Base-by-base conservation (phyloP, 2,888 invertebrate species). In the Aspidiotus destructor region DNA sequence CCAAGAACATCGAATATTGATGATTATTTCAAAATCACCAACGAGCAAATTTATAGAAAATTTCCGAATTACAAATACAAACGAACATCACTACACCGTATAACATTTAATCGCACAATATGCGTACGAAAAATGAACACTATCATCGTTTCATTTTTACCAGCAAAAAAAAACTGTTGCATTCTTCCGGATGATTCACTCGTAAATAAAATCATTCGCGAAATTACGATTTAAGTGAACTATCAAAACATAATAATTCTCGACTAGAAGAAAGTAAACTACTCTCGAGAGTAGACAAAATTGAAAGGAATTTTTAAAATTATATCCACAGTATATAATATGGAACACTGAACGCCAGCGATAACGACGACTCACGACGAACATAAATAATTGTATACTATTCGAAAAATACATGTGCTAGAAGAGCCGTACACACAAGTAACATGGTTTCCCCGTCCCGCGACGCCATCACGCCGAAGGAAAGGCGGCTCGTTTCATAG, bases 341-440 rank as follows among this genome's bases (percentile, higher is more conserved):
- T 16, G 8, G 52, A 48, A 62, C 40, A 16, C 44, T 2, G 9
- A 40, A 62, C 40, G 3, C 41, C 15, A 28, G 42, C 17, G 7
- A 52, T 13, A 58, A 67, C 67, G 57, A 44, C 65, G 60, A 42
- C 60, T 60, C 58, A 52, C 44, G 10, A 67, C 67, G 58, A 48
- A 10, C 67, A 67, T 52, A 17, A 58, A 67, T 67, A 48, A 48
- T 48, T 11, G 11, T 48, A 48, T 48, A 11, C 48, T 11, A 63
- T 54, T 63, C 63, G 52, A 11, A 62, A 8, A 13, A 57, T 67
- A 67, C 67, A 67, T 67, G 67, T 67, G 67, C 67, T 67, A 42
- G 13, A 17, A 8, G 28, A 17, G 40, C 15, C 10, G 52, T n/a
- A 44, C 40, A 57, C 42, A 67, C 67, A 67, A 67, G 67, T 67